Percentiles rank a stretch among this genome's conserved stretches.
Conservation (phyloP, 2,797 vertebrate species). For the Silurus lanzhouensis region DNA sequence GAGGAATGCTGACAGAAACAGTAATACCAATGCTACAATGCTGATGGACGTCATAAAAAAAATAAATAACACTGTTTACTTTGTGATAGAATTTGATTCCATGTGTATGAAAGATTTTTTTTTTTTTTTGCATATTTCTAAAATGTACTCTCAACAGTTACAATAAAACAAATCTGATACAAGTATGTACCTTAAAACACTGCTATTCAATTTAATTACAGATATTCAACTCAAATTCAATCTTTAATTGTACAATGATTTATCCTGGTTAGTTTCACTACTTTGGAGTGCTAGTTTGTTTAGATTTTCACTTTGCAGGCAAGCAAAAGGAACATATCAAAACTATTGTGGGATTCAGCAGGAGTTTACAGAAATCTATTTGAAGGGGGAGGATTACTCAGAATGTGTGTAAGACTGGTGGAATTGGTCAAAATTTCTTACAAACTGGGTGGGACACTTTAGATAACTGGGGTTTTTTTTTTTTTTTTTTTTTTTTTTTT, state of each 20-base stretch:
- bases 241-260: neutral
- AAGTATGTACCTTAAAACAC: neutral
- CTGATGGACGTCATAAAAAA: conserved; percentile 54
- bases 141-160: conserved; percentile 31
- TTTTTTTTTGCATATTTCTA: neutral
- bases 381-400: no score
- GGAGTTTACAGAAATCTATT: no score
- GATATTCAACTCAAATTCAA: neutral
- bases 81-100: conserved; percentile 45
- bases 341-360: neutral
- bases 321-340: neutral
- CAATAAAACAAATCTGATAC: conserved; percentile 26
- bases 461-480: neutral
- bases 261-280: neutral
- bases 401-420: neutral
- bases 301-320: neutral
- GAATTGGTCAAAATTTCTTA: neutral
- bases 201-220: neutral
- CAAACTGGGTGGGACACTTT: neutral
- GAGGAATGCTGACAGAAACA: conserved; percentile 62
- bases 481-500: neutral
- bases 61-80: conserved; percentile 58
- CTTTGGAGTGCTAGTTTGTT: neutral
- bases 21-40: conserved; percentile 52
- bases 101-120: conserved; percentile 12